Evolutionary conservation across 2,797 vertebrate species (phyloP).

Genomic region (Agapornis canus): DNA sequence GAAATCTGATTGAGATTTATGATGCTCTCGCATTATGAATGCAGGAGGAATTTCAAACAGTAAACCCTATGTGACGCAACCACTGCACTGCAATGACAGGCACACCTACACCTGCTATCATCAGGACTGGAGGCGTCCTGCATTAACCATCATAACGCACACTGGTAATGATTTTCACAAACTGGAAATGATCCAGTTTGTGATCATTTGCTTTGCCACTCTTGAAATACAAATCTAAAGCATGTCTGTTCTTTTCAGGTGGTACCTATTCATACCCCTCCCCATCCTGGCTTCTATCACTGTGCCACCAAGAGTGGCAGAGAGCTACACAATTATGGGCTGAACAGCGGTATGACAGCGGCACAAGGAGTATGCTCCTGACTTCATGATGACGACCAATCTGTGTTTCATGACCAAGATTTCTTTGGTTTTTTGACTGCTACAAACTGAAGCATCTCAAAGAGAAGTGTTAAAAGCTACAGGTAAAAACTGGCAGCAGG

Average conservation of each 20-base stretch:
- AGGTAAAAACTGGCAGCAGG: not conserved
- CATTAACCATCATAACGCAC: fast-evolving
- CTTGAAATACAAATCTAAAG: not conserved
- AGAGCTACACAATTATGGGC: not conserved
- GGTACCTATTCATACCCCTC: not conserved
- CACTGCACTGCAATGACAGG: not conserved
- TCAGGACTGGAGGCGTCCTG: not conserved
- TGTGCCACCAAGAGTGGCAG: not conserved
- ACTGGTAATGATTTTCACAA: not conserved
- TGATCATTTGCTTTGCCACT: not conserved
- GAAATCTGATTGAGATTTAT: not conserved
- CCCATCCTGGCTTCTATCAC: not conserved
- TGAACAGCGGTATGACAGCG: not conserved
- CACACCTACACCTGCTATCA: fast-evolving
- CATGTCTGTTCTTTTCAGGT: not conserved
- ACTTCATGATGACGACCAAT: not conserved
- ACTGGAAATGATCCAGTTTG: not conserved
- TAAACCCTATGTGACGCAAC: not conserved
- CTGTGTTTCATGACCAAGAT: not conserved
- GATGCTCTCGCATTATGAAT: not conserved
- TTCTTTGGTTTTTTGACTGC: not conserved
- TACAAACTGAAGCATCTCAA: not conserved
- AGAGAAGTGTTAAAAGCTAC: not conserved
- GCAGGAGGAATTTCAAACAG: not conserved
- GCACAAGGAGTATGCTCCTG: not conserved